Base-by-base conservation (phyloP, 2,113 vertebrate genomes). In the Probosciger aterrimus region DNA sequence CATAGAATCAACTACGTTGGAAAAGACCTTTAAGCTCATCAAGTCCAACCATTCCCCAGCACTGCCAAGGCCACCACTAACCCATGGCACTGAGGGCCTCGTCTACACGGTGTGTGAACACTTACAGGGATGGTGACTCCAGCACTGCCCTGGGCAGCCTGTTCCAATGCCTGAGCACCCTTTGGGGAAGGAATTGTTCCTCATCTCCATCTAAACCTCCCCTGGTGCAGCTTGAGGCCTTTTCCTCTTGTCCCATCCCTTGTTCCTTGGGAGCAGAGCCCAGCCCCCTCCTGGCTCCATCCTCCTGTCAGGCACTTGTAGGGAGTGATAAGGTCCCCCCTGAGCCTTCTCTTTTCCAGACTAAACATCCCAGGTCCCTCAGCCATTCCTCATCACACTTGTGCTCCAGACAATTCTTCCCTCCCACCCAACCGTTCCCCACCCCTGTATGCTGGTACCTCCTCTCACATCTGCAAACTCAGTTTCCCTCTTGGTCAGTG, bases 71-170 rank as follows among this genome's bases (percentile, higher is more conserved):
- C 9, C 57, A 35, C 57, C 57, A 15, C 22, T 24, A 16, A 35
- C 33, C 33, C 33, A 16, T 35, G 57, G 14, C 33, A 35, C 57
- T 35, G 57, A 59, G 33, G 52, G 57, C 22, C 33, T 15, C 1
- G 4, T 59, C 33, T 59, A 9, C 14, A 23, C 20, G 2, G 33
- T 14, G 33, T 23, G 13, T 59, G 57, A n/a, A 15, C 19, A n/a
- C 57, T 59, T 1, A 1, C 57, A 59, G 6, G 20, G 33, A 10
- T 3, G 0, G 33, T 59, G 57, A 10, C 0, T 23, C 4, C 57
- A 59, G 33, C 57, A 0, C 33, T 59, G 33, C 57, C 31, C 55
- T n/a, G 13, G 33, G 55, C 55, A 59, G 33, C 55, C 53, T 33
- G 31, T 59, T 59, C 55, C 55, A 59, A n/a, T 59, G 19, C 33